A percentile compares a stretch with the other conserved stretches of the same genome.
These are phyloP conservation scores for Halocaridina rubra DNA, from an alignment of 2,888 invertebrate genomes.

Conservation along the genomic window DNA sequence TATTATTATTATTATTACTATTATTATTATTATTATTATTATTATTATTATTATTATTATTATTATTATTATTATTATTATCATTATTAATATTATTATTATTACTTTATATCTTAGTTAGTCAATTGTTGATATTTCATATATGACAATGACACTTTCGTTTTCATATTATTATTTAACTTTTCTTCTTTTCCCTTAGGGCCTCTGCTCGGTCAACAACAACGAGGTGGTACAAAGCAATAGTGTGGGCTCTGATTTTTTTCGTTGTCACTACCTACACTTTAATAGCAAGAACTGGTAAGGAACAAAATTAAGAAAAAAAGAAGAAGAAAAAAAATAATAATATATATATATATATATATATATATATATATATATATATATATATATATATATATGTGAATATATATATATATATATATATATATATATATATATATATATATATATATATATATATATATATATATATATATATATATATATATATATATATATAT, in stretches of 20 bases:
- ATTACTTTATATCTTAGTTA: too few relatives aligned
- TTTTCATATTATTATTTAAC: too few relatives aligned
- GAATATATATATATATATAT: slow-evolving; percentile 9
- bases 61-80: too few relatives aligned
- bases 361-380: slow-evolving; percentile 19
- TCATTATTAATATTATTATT: too few relatives aligned
- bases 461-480: slow-evolving; percentile 11
- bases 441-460: not conserved
- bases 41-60: too few relatives aligned
- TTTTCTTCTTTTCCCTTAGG: not conserved
- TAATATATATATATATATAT: not conserved
- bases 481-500: not conserved
- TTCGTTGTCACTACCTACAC: not conserved
- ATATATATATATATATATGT: slow-evolving; percentile 11
- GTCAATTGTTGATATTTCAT: too few relatives aligned
- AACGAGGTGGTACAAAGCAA: not conserved
- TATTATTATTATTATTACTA: too few relatives aligned
- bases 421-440: not conserved
- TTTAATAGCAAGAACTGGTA: not conserved
- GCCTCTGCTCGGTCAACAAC: not conserved
- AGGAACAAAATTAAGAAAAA: not conserved
- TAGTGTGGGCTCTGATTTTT: not conserved
- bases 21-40: too few relatives aligned
- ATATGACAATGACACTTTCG: not conserved
- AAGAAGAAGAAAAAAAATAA: not conserved